phyloP scores from a whole-genome alignment of 92 coral and sea anemone genomes.

The Bergia puertoricense region DNA sequence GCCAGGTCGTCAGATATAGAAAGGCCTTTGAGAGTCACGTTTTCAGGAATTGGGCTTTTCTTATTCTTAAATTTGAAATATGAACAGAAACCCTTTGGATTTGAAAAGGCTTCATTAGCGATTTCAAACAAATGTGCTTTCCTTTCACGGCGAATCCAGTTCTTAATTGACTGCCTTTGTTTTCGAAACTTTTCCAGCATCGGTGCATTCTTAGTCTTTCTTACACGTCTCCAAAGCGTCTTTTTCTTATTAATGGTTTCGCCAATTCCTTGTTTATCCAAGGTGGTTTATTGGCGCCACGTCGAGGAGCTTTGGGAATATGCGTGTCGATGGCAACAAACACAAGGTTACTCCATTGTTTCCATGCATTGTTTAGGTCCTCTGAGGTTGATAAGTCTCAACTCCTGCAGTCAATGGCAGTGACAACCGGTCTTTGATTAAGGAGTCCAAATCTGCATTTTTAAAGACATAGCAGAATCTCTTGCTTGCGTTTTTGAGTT shows the following conservation, averaged over 20 bases:
- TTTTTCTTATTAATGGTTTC: slow-evolving; percentile 52
- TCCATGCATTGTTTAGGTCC: slow-evolving; percentile 29
- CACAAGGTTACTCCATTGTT: slow-evolving; percentile 23
- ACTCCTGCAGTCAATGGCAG: slow-evolving; percentile 11
- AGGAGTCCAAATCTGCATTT: no score
- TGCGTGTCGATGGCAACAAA: slow-evolving; percentile 42
- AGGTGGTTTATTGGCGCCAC: slow-evolving; percentile 48
- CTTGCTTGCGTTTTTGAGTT: no score
- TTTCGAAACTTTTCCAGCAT: slow-evolving; percentile 47
- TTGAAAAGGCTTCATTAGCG: slow-evolving; percentile 45
- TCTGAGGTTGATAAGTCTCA: slow-evolving; percentile 6
- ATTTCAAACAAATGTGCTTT: slow-evolving; percentile 43
- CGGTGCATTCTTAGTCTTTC: slow-evolving; percentile 9
- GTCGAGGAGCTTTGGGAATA: slow-evolving; percentile 34
- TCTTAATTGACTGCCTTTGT: slow-evolving; percentile 48
- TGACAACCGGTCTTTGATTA: no score
- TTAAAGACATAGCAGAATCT: no score
- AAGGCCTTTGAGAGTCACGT: not conserved
- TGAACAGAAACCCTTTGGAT: slow-evolving; percentile 60
- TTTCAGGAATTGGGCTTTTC: slow-evolving; percentile 13
- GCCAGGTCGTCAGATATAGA: slow-evolving; percentile 6
- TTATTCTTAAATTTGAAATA: slow-evolving; percentile 44
- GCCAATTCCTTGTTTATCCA: slow-evolving; percentile 38
- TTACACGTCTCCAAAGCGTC: slow-evolving; percentile 46
- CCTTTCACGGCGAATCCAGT: slow-evolving; percentile 50